Evolutionary conservation across 2,888 invertebrate genomes (phyloP).

Genomic region (Sympetrum striolatum): DNA sequence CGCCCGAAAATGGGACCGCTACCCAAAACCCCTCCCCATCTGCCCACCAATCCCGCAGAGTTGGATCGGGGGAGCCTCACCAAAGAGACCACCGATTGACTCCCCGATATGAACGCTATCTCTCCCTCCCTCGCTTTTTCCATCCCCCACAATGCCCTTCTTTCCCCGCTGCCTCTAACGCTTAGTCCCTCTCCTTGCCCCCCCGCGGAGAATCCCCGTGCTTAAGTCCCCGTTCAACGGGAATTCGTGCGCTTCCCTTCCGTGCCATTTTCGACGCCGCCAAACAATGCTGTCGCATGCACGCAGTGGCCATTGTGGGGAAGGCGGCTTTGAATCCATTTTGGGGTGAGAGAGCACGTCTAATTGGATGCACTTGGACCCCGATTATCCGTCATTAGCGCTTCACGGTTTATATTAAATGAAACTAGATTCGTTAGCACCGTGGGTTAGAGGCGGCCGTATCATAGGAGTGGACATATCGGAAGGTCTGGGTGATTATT

Average conservation of each 20-base stretch:
- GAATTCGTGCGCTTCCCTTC: not conserved
- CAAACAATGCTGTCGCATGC: conserved; percentile 18
- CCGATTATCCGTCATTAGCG: conserved; percentile 11
- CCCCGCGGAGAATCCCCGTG: not conserved
- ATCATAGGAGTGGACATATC: not conserved
- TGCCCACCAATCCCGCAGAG: conserved; percentile 27
- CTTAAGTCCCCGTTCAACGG: not conserved
- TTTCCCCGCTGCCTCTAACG: not conserved
- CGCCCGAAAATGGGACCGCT: conserved; percentile 30
- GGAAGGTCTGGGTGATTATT: no score
- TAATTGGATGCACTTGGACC: conserved; percentile 26
- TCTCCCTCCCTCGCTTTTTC: not conserved
- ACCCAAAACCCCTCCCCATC: not conserved
- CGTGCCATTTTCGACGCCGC: conserved; percentile 2
- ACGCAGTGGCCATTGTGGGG: not conserved
- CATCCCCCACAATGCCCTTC: not conserved
- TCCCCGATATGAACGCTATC: conserved; percentile 20
- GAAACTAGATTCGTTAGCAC: not conserved
- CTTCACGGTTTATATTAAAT: conserved; percentile 9
- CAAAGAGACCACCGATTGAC: conserved; percentile 34
- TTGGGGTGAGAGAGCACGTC: conserved; percentile 3
- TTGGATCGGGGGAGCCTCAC: conserved; percentile 5
- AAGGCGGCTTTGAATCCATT: not conserved
- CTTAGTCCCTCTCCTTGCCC: not conserved
- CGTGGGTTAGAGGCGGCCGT: not conserved